Conservation (phyloP, 2,113 vertebrate genomes). For the Megaceryle maxima region DNA sequence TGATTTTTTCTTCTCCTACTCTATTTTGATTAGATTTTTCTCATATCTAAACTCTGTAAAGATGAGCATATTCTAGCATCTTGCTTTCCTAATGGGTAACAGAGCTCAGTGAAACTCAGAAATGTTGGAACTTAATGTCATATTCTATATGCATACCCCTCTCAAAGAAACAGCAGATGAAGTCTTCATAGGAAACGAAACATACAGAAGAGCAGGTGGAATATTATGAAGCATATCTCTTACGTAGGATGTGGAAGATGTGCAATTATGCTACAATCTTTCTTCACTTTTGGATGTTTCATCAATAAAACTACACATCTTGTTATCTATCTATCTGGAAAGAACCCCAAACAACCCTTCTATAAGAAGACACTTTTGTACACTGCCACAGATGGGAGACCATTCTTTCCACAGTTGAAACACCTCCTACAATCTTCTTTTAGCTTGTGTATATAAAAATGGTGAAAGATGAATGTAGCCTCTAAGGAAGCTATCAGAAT, state of each 20-base stretch:
- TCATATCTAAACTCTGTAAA: background rate
- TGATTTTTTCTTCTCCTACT: background rate
- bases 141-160: background rate
- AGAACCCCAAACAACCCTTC: background rate
- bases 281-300: background rate
- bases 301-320: background rate
- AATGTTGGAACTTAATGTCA: background rate
- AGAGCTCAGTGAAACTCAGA: background rate
- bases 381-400: background rate
- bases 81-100: background rate
- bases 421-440: background rate
- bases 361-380: background rate
- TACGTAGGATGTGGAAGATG: background rate
- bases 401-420: background rate
- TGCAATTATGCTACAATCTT: background rate
- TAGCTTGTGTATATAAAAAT: background rate
- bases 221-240: background rate
- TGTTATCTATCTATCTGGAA: background rate
- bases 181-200: background rate
- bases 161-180: background rate
- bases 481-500: slow-evolving; percentile 1
- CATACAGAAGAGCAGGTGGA: background rate
- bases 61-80: background rate
- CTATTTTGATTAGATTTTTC: background rate
- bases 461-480: background rate